Evolutionary conservation across 2,797 vertebrate genomes (phyloP).

Genomic region (Holocentrus rufus): DNA sequence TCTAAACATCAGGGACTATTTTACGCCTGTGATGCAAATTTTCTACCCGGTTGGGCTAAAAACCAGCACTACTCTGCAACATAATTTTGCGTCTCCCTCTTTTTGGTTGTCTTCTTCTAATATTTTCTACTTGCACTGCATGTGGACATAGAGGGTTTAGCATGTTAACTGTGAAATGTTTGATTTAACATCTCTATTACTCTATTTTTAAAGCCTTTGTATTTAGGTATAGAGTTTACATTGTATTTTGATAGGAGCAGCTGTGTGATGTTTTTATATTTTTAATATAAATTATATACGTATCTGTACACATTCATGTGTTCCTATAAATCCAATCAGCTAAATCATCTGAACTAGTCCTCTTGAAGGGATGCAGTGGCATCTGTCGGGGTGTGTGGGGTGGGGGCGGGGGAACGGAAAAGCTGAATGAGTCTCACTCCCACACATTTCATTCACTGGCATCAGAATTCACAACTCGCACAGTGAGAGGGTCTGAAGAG

Average conservation of each 20-base stretch:
- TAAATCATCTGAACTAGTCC: constrained; percentile 24
- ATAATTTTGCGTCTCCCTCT: not conserved
- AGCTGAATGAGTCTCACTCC: constrained; percentile 85
- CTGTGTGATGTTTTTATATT: constrained; percentile 11
- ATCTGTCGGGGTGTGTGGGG: constrained; percentile 70
- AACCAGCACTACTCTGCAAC: too few species aligned
- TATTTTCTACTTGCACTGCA: not conserved
- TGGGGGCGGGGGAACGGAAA: constrained; percentile 70
- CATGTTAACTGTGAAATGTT: too few species aligned
- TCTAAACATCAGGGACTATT: not conserved
- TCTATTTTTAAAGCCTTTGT: not conserved
- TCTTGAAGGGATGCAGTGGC: constrained; percentile 66
- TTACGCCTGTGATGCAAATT: not conserved
- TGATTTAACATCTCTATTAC: too few species aligned
- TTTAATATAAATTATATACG: not conserved
- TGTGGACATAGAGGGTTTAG: too few species aligned
- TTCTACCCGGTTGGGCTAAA: too few species aligned
- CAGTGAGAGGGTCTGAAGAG: constrained; percentile 79
- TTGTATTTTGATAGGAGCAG: constrained; percentile 43
- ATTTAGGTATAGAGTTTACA: not conserved
- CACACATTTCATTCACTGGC: constrained; percentile 84
- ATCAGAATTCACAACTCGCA: constrained; percentile 82
- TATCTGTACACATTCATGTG: constrained; percentile 23
- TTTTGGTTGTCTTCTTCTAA: constrained; percentile 7
- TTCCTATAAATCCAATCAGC: constrained; percentile 38